Conservation (phyloP, 2,888 invertebrate species). For the Bhutanitis thaidina region DNA sequence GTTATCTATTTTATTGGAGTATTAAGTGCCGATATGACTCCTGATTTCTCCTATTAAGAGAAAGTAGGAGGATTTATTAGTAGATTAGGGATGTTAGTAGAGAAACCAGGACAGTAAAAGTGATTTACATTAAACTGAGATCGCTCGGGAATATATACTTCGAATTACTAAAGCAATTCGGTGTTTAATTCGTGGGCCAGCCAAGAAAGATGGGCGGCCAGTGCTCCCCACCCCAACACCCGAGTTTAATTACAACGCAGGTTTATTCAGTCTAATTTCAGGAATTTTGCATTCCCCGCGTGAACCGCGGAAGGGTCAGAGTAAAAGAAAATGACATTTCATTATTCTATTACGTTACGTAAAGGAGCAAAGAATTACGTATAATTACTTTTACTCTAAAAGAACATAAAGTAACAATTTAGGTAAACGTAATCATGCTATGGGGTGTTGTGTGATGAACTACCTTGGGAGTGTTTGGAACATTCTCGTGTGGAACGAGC, state of each 20-base stretch:
- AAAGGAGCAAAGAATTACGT: constrained; percentile 61
- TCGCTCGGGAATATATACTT: constrained; percentile 72
- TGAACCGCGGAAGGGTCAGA: constrained; percentile 77
- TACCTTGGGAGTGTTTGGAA: constrained; percentile 5
- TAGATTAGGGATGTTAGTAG: constrained; percentile 57
- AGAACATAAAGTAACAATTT: constrained; percentile 37
- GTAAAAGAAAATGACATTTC: constrained; percentile 77
- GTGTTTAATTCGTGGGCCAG: constrained; percentile 77
- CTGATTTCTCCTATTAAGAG: constrained; percentile 41
- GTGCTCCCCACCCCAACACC: constrained; percentile 49
- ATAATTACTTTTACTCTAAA: constrained; percentile 67
- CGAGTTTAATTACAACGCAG: constrained; percentile 76
- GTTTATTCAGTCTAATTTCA: constrained; percentile 78
- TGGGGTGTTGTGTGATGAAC: constrained; percentile 30
- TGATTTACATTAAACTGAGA: constrained; percentile 74
- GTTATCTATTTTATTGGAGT: constrained; percentile 18
- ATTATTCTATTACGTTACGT: constrained; percentile 75
- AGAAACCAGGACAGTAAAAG: constrained; percentile 73
- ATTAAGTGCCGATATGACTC: constrained; percentile 25
- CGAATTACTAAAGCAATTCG: constrained; percentile 76
- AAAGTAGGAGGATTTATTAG: constrained; percentile 46
- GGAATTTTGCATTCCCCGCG: constrained; percentile 76
- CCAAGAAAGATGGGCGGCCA: constrained; percentile 74
- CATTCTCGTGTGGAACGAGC: too few species aligned
- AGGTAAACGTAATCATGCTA: constrained; percentile 35